phyloP scores from a whole-genome alignment of 2,113 vertebrate species.

The Zosterops pallidus region DNA sequence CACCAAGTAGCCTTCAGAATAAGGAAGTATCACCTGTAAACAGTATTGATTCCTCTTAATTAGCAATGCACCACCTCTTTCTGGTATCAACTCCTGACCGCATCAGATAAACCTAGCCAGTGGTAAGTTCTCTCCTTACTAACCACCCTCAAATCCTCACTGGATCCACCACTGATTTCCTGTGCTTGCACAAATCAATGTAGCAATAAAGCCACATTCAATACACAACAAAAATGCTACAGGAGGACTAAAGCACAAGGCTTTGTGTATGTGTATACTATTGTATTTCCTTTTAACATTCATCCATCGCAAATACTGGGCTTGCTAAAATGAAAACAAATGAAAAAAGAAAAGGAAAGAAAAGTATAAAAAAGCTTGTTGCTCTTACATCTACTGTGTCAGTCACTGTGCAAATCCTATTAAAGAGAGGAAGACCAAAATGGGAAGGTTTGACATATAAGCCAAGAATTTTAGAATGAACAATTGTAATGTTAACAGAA shows the following conservation, averaged over 20 bases:
- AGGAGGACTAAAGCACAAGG: slow-evolving; percentile 64
- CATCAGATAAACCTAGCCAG: slow-evolving; percentile 28
- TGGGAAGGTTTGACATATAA: slow-evolving; percentile 29
- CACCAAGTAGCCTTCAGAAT: background rate
- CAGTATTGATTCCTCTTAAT: background rate
- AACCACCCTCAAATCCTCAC: background rate
- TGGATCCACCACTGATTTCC: slow-evolving; percentile 61
- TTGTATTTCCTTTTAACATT: slow-evolving; percentile 46
- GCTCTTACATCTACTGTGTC: slow-evolving; percentile 76
- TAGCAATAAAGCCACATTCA: slow-evolving; percentile 78
- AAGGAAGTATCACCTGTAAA: background rate
- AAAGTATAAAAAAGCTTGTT: slow-evolving; percentile 65
- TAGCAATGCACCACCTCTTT: background rate
- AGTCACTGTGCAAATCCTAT: slow-evolving; percentile 84
- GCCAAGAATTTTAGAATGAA: slow-evolving; percentile 39
- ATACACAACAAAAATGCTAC: slow-evolving; percentile 70
- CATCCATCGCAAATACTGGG: slow-evolving; percentile 62
- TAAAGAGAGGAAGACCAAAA: slow-evolving; percentile 61
- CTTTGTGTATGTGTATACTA: background rate
- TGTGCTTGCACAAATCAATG: slow-evolving; percentile 67
- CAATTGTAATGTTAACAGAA: slow-evolving; percentile 29
- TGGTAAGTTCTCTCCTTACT: background rate
- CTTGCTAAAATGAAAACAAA: slow-evolving; percentile 53
- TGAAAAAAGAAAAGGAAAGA: slow-evolving; percentile 11
- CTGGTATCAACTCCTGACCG: background rate